A percentile compares a stretch with the other conserved stretches of the same genome.
Evolutionary conservation across 2,113 vertebrate species (phyloP).

Genomic region (Verasper variegatus): DNA sequence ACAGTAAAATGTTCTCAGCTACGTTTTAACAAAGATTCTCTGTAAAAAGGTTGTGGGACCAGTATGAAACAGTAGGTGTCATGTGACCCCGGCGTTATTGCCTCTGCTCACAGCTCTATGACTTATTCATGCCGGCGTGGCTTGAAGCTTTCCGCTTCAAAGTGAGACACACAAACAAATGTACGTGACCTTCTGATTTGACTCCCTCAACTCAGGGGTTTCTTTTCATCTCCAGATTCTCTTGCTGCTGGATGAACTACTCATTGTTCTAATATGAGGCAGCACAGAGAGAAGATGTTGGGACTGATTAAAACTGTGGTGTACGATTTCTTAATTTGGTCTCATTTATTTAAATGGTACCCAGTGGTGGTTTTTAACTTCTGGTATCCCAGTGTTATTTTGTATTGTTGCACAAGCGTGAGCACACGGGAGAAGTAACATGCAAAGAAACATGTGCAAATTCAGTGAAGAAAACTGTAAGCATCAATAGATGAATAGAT

Average conservation of each 20-base stretch:
- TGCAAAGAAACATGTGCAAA: no score
- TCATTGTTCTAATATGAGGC: conserved; percentile 19
- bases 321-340: neutral
- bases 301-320: neutral
- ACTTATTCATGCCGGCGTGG: conserved; percentile 26
- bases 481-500: no score
- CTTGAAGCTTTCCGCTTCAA: conserved; percentile 49
- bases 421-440: no score
- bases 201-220: conserved; percentile 29
- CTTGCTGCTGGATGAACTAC: conserved; percentile 24
- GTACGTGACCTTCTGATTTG: conserved; percentile 46
- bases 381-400: no score
- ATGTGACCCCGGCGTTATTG: conserved; percentile 7
- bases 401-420: no score
- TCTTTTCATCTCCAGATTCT: conserved; percentile 51
- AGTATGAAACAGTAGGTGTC: neutral
- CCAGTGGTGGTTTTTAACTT: no score
- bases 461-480: no score
- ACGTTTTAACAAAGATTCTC: neutral
- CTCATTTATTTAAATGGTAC: neutral
- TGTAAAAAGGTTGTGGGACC: neutral
- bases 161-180: conserved; percentile 44
- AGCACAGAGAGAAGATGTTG: neutral
- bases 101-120: conserved; percentile 40
- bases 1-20: neutral